phyloP scores from a whole-genome alignment of 2,888 invertebrate species.

The Rhagonycha fulva region DNA sequence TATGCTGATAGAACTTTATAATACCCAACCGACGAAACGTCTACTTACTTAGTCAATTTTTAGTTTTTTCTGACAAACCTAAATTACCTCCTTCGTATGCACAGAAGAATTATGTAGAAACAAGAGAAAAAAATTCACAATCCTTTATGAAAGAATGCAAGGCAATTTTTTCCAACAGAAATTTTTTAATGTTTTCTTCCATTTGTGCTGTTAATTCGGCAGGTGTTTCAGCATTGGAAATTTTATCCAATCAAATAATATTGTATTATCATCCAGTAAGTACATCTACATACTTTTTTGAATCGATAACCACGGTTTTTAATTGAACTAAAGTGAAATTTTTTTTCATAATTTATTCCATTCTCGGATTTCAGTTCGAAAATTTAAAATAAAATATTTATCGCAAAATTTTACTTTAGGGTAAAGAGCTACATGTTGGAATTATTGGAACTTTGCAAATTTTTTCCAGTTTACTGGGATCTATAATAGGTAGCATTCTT shows the following conservation, averaged over 20 bases:
- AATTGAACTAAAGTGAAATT: too few relatives aligned
- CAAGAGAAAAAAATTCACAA: neutral
- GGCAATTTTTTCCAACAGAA: neutral
- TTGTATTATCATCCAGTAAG: neutral
- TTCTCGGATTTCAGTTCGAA: too few relatives aligned
- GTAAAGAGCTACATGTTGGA: neutral
- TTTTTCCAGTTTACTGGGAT: too few relatives aligned
- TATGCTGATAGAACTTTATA: too few relatives aligned
- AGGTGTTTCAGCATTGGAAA: neutral
- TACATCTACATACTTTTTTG: neutral
- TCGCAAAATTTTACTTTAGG: neutral
- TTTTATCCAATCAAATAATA: neutral
- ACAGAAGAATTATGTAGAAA: too few relatives aligned
- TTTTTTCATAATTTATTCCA: too few relatives aligned
- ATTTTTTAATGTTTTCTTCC: neutral
- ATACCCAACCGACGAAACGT: too few relatives aligned
- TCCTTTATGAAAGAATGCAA: neutral
- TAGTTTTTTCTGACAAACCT: too few relatives aligned
- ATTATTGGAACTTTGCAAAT: neutral
- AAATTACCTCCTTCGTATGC: too few relatives aligned
- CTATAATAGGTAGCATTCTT: neutral
- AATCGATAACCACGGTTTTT: too few relatives aligned
- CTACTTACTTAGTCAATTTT: too few relatives aligned
- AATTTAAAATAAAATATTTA: too few relatives aligned
- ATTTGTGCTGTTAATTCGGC: neutral